phyloP scores from a whole-genome alignment of 2,888 invertebrate species.

The Apodemia duryi region DNA sequence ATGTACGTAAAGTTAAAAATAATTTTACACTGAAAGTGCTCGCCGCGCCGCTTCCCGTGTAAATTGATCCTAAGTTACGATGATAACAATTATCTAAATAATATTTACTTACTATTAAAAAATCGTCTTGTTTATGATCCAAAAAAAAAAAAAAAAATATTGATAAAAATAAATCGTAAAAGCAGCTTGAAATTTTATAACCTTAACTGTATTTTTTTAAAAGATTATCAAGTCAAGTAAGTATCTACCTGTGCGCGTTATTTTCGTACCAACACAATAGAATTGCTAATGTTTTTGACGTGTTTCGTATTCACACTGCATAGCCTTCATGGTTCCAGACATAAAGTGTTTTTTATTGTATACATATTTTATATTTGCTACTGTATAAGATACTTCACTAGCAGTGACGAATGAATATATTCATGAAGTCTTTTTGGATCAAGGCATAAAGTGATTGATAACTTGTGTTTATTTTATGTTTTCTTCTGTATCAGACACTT shows the following conservation, averaged over 20 bases:
- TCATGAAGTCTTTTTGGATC: too few species aligned
- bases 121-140: background rate
- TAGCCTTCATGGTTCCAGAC: slow-evolving; percentile 5
- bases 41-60: too few species aligned
- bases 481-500: too few species aligned
- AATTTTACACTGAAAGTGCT: too few species aligned
- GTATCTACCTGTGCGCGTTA: background rate
- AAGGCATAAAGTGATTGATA: too few species aligned
- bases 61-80: too few species aligned
- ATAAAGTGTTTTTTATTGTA: background rate
- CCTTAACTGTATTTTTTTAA: slow-evolving; percentile 7
- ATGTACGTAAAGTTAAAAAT: too few species aligned
- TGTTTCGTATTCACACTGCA: slow-evolving; percentile 6
- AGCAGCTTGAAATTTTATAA: background rate
- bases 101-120: too few species aligned
- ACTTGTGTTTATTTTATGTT: too few species aligned
- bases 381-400: background rate
- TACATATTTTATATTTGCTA: background rate
- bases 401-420: background rate
- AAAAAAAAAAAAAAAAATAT: background rate
- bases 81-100: too few species aligned
- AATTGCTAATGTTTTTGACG: slow-evolving; percentile 9
- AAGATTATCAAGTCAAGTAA: background rate
- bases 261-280: slow-evolving; percentile 7
- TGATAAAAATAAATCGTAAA: background rate